Conservation (phyloP, 2,888 invertebrate genomes). For the Melanostoma scalare region DNA sequence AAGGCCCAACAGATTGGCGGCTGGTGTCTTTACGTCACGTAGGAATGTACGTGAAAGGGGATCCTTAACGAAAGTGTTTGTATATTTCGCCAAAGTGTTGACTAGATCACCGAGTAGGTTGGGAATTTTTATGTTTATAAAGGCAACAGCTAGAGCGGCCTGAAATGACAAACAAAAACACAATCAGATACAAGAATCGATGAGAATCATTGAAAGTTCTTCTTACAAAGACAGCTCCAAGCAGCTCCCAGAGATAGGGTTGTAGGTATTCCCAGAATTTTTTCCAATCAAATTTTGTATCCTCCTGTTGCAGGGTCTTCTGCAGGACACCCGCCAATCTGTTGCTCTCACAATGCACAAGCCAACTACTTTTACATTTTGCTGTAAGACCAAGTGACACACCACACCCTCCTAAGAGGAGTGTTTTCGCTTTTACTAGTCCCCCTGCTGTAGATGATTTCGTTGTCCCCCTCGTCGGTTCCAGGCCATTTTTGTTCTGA, state of each 20-base stretch:
- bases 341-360: slow-evolving; percentile 78
- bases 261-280: slow-evolving; percentile 88
- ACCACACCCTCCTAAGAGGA: slow-evolving; percentile 77
- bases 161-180: slow-evolving; percentile 80
- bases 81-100: slow-evolving; percentile 87
- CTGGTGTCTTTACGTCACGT: slow-evolving; percentile 79
- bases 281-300: slow-evolving; percentile 89
- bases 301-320: slow-evolving; percentile 82
- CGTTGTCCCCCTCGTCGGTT: slow-evolving; percentile 14
- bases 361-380: slow-evolving; percentile 74
- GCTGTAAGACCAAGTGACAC: slow-evolving; percentile 76
- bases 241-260: slow-evolving; percentile 89
- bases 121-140: slow-evolving; percentile 95
- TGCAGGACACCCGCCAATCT: slow-evolving; percentile 78
- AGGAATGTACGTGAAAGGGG: slow-evolving; percentile 79
- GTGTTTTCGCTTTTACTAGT: slow-evolving; percentile 70
- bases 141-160: slow-evolving; percentile 94
- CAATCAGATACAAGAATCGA: not conserved
- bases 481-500: slow-evolving; percentile 24
- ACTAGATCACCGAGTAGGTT: slow-evolving; percentile 91
- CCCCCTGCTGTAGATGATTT: slow-evolving; percentile 17
- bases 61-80: slow-evolving; percentile 82
- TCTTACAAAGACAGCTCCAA: slow-evolving; percentile 89
- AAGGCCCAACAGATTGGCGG: slow-evolving; percentile 79
- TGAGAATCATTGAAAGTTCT: not conserved